These are phyloP conservation scores for Drosophila quinaria DNA, from an alignment of 2,888 invertebrate genomes.

Conservation along the genomic window DNA sequence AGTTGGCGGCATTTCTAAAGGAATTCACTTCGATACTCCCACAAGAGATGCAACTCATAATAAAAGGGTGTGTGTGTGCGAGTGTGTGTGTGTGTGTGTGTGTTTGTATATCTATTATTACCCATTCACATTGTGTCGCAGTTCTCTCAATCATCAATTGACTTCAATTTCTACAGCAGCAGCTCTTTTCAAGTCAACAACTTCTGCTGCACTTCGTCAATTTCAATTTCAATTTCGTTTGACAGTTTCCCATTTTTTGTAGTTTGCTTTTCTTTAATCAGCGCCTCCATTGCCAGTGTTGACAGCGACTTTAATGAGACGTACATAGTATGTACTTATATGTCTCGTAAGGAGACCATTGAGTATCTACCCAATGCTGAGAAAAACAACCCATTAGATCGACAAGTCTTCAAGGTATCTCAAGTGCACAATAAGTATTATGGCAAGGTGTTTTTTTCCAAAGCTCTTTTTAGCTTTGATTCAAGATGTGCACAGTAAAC, in stretches of 20 bases:
- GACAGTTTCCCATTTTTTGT: conserved; percentile 52
- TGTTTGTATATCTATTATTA: conserved; percentile 51
- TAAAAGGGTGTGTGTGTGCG: background rate
- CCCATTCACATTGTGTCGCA: conserved; percentile 58
- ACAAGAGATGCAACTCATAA: conserved; percentile 10
- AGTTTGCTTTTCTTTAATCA: conserved; percentile 34
- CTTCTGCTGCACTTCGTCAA: conserved; percentile 61
- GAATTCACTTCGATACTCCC: conserved; percentile 20
- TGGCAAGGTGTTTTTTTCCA: too few species aligned
- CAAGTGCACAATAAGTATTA: too few species aligned
- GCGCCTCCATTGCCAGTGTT: conserved; percentile 21
- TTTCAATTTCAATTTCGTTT: conserved; percentile 60
- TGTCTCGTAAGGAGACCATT: background rate
- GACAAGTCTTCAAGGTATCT: too few species aligned
- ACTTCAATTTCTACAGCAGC: conserved; percentile 72
- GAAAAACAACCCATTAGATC: too few species aligned
- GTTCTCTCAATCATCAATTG: conserved; percentile 72
- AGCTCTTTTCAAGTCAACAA: conserved; percentile 58
- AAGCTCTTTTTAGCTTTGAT: too few species aligned
- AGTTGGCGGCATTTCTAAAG: conserved; percentile 60
- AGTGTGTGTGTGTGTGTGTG: background rate
- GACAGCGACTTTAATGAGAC: background rate
- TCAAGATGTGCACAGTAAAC: too few species aligned
- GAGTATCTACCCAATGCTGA: background rate
- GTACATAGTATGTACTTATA: background rate